Base-by-base conservation (phyloP, 2,888 invertebrate species). In the Lasiommata megera region DNA sequence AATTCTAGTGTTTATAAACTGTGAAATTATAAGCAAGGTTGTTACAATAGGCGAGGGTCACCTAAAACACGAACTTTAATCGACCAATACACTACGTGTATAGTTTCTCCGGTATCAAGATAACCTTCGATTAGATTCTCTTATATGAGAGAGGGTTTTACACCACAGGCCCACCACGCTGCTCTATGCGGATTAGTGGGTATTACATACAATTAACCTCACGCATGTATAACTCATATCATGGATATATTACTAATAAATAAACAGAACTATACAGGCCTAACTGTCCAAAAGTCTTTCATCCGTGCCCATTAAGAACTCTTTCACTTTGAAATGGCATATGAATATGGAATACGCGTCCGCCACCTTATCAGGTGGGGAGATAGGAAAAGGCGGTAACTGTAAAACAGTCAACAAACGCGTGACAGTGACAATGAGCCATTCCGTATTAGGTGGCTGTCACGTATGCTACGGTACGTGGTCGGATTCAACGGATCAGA, bases 391-490 rank as follows among this genome's bases (percentile, higher is more conserved):
- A 78, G 82, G 76, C 75, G 68, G 76, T 86, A 86, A 87, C 88
- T 82, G 87, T 88, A 82, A 82, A 86, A 76, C 79, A 79, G 81
- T 80, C 84, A 80, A 83, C 83, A 82, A 76, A 76, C 80, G 80
- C 79, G 70, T 81, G 84, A 82, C 87, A 87, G 80, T 85, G 84
- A 79, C 85, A 85, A 83, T 84, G 84, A 83, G 77, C 66, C 67
- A 75, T 74, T 77, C 83, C 81, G 73, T 79, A 84, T 84, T 79
- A 77, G 80, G 74, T 72, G 69, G 62, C 64, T 71, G 79, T 86
- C 86, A 88, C 86, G 84, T 88, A 81, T 76, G 73, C 68, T 66
- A 61, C 56, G 64, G 76, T 77, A 82, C 85, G 85, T 84, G 83
- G 70, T 71, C 70, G 71, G 76, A 73, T 75, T 76, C 72, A 69